These are phyloP conservation scores for Sitobion miscanthi DNA, from an alignment of 1,140 invertebrate genomes.

Conservation along the genomic window DNA sequence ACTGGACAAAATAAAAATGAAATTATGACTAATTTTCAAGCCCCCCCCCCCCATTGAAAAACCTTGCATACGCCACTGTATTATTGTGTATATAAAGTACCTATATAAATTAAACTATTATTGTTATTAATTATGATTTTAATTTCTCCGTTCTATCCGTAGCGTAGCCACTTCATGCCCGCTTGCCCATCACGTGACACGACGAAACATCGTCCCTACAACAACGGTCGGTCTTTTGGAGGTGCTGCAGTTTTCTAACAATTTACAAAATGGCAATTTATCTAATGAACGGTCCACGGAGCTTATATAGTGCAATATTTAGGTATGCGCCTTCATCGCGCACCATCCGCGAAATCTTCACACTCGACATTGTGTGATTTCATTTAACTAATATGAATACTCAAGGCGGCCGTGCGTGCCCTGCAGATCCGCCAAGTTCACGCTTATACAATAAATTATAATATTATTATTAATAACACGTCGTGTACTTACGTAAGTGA, in stretches of 20 bases:
- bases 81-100: not conserved
- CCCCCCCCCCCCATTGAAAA: too few species aligned
- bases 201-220: not conserved
- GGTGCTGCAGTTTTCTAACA: not conserved
- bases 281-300: not conserved
- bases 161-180: too few species aligned
- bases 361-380: slow-evolving; percentile 10
- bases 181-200: not conserved
- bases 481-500: not conserved
- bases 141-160: not conserved
- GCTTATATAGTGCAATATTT: too few species aligned
- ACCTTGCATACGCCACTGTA: too few species aligned
- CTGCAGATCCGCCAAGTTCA: not conserved
- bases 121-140: not conserved
- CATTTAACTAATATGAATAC: slow-evolving; percentile 5
- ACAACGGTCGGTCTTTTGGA: not conserved
- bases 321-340: not conserved
- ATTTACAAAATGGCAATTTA: not conserved
- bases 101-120: not conserved
- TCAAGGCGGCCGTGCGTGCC: not conserved
- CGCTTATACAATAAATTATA: not conserved
- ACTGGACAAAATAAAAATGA: too few species aligned
- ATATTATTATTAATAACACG: not conserved
- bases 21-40: too few species aligned
- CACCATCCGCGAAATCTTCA: not conserved